These are phyloP conservation scores for Caracal caracal DNA, from an alignment of 2,113 vertebrate genomes.

Conservation along the genomic window DNA sequence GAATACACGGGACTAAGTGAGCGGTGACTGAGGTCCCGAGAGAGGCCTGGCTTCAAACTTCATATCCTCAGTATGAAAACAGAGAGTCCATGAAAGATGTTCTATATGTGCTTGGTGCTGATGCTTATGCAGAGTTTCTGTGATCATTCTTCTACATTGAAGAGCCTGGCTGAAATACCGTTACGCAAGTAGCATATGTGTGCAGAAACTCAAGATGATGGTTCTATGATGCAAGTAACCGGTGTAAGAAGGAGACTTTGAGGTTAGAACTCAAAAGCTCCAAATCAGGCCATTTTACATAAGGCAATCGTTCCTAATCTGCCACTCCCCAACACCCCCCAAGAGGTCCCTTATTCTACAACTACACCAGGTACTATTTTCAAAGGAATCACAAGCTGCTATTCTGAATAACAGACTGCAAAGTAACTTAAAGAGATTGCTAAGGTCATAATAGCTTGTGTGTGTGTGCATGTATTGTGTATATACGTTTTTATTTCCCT, in stretches of 20 bases:
- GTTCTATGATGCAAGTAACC: neutral
- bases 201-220: neutral
- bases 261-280: neutral
- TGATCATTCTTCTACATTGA: neutral
- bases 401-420: neutral
- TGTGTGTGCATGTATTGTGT: neutral
- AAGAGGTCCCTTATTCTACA: neutral
- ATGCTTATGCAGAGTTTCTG: neutral
- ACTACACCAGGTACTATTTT: neutral
- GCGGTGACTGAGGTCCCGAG: fast-evolving
- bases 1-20: neutral
- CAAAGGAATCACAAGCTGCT: neutral
- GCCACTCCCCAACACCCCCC: no score
- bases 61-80: neutral
- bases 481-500: neutral
- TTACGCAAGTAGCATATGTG: neutral
- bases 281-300: neutral
- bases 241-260: neutral
- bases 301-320: neutral
- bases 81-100: neutral
- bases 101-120: neutral
- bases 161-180: neutral
- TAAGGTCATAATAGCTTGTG: neutral
- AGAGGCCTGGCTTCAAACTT: neutral
- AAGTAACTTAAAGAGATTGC: neutral